Conservation (phyloP, 2,797 vertebrate species). For the Sebastes steindachneri region DNA sequence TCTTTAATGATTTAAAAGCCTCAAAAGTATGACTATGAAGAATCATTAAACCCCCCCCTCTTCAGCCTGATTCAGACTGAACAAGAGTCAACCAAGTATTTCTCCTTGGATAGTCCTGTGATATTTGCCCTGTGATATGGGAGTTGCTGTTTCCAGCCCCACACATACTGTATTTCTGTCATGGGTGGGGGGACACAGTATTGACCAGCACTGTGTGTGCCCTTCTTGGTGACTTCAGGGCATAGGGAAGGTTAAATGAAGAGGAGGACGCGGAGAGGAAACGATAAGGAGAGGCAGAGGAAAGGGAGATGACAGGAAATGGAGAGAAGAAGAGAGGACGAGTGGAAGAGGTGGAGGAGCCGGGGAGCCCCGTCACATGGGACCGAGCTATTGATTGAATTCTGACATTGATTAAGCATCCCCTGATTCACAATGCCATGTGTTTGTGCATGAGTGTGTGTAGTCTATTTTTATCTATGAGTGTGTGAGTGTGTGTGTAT, state of each 20-base stretch:
- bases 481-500: constrained; percentile 3
- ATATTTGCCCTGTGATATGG: neutral
- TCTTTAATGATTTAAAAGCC: neutral
- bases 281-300: constrained; percentile 31
- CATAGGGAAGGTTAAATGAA: constrained; percentile 55
- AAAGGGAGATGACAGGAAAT: constrained; percentile 57
- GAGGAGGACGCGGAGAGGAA: constrained; percentile 41
- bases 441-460: constrained; percentile 51
- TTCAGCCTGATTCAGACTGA: neutral
- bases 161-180: constrained; percentile 11
- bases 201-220: constrained; percentile 33
- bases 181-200: neutral
- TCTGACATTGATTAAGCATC: constrained; percentile 86
- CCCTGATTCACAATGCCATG: constrained; percentile 80
- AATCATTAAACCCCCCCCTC: neutral
- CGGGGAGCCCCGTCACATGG: constrained; percentile 73
- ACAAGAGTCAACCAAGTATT: neutral
- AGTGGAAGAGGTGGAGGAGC: constrained; percentile 32
- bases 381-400: constrained; percentile 83
- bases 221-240: constrained; percentile 50
- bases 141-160: constrained; percentile 5
- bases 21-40: neutral
- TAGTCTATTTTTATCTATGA: constrained; percentile 20
- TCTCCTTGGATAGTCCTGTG: neutral
- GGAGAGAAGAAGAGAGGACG: constrained; percentile 39